A percentile compares a stretch with the other conserved stretches of the same genome.
Conservation (phyloP, 2,113 vertebrate species). For the Thunnus thynnus region DNA sequence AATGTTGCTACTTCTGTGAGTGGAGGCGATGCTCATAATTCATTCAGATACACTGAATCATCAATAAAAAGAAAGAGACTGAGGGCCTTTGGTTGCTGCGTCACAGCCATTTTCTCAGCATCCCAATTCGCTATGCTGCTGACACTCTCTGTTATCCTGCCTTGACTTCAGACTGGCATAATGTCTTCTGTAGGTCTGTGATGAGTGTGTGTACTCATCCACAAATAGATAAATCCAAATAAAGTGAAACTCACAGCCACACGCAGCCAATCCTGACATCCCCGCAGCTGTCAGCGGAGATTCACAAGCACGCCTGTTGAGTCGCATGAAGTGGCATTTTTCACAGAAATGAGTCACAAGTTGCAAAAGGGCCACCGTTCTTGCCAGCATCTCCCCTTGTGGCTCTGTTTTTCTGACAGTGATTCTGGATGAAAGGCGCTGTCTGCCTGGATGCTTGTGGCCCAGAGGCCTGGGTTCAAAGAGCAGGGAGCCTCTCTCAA, state of each 20-base stretch:
- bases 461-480: constrained; percentile 36
- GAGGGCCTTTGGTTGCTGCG: constrained; percentile 43
- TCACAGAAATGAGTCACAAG: constrained; percentile 59
- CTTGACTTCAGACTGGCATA: constrained; percentile 44
- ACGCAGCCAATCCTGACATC: constrained; percentile 18
- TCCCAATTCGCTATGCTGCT: constrained; percentile 34
- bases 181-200: constrained; percentile 41
- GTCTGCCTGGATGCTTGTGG: constrained; percentile 39
- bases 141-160: constrained; percentile 35
- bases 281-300: constrained; percentile 38
- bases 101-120: constrained; percentile 54
- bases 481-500: constrained; percentile 33
- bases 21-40: constrained; percentile 39
- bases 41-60: constrained; percentile 55
- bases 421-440: constrained; percentile 58
- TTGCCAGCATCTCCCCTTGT: constrained; percentile 48
- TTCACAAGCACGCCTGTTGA: constrained; percentile 41
- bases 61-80: constrained; percentile 44
- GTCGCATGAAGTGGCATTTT: constrained; percentile 54
- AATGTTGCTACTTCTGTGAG: constrained; percentile 26
- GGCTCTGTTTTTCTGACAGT: constrained; percentile 56
- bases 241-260: constrained; percentile 44
- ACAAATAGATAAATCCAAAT: constrained; percentile 61
- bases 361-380: constrained; percentile 27
- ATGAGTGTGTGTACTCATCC: constrained; percentile 53